Base-by-base conservation (phyloP, 2,113 vertebrate genomes). In the Accipiter virgatus region DNA sequence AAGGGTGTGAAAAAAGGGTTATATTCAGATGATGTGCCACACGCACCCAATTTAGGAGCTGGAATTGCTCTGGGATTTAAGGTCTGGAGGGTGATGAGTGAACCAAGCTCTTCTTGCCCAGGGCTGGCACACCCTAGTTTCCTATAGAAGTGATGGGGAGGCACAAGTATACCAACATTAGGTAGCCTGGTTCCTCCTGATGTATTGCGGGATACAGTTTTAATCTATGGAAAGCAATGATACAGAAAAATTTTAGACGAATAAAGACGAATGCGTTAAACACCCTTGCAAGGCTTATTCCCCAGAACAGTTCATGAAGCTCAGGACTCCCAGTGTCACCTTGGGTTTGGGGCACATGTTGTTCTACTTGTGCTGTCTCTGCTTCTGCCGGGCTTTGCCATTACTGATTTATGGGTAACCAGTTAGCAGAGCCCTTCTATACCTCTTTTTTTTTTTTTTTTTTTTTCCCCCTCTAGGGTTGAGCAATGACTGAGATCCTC, bases 381-480 rank as follows among this genome's bases (percentile, higher is more conserved):
- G 5, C 21, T 1, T 1, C 32, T 82, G 18, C 21, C 70, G 16
- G 48, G 8, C 16, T 86, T 90, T 83, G 22, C 8, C 27, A 22
- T 4, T 72, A 31, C 21, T 63, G n/a, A 71, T 23, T 79, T 65
- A 48, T 13, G 21, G 7, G 13, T 8, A 16, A 55, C 4, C 12
- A n/a, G 11, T 56, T 65, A 80, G 11, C 36, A 62, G 27, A 91
- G 13, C 2, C 5, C 31, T 71, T 71, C 50, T 72, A 13, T 11
- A 21, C 2, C 3, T 65, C 22, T 63, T 59, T 66, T 36, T n/a
- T 19, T 8, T 45, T 59, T 31, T 27, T 42, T 38, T 31, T 42
- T 42, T 53, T 7, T 26, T n/a, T 27, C 2, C 2, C 2, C 2
- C 12, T 31, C 23, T 38, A 52, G 6, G 1, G 3, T 6, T 75